Evolutionary conservation across 2,797 vertebrate genomes (phyloP).

Genomic region (Lutjanus campechanus): DNA sequence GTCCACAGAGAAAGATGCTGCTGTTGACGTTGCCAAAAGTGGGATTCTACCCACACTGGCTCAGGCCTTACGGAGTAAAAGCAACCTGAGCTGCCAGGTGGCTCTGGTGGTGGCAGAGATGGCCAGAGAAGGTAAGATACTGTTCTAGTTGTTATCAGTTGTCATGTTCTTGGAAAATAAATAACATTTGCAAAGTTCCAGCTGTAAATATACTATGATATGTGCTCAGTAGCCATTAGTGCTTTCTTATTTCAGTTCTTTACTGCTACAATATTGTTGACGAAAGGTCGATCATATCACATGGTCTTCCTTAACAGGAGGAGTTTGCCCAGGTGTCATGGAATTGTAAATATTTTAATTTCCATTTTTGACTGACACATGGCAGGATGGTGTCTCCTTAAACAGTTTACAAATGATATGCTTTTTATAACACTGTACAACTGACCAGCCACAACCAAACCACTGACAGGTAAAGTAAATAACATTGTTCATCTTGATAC

Average conservation of each 20-base stretch:
- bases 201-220: neutral
- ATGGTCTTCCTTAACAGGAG: neutral
- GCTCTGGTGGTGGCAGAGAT: conserved; percentile 90
- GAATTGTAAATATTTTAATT: neutral
- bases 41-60: conserved; percentile 86
- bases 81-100: conserved; percentile 84
- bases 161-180: neutral
- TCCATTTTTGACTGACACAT: neutral
- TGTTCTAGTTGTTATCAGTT: neutral
- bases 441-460: no score
- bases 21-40: conserved; percentile 81
- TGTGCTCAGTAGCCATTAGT: neutral
- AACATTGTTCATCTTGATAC: no score
- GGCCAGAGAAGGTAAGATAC: conserved; percentile 87
- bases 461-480: no score
- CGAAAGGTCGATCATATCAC: neutral
- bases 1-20: conserved; percentile 85
- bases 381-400: no score
- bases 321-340: neutral
- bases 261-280: neutral
- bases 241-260: neutral
- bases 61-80: conserved; percentile 82
- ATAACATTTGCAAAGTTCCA: no score
- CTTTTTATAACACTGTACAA: no score
- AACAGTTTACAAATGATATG: no score